A percentile compares a stretch with the other conserved stretches of the same genome.
Conservation (phyloP, 2,797 vertebrate species). For the Sphenopsis melanotis region DNA sequence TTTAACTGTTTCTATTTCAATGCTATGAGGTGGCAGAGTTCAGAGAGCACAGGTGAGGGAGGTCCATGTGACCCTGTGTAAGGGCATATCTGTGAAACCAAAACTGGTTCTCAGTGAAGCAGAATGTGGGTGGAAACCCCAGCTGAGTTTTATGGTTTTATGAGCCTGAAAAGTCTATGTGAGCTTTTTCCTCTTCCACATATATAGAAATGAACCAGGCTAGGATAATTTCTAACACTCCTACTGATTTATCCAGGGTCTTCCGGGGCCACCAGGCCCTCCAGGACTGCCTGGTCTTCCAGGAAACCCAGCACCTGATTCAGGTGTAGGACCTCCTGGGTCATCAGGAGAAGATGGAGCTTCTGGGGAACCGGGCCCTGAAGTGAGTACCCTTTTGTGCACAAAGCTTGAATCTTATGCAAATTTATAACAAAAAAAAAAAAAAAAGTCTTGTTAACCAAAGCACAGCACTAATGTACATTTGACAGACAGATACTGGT, state of each 20-base stretch:
- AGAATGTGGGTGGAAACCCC: neutral
- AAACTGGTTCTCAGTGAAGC: neutral
- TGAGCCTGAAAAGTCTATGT: neutral
- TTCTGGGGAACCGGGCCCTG: constrained; percentile 79
- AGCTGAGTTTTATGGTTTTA: neutral
- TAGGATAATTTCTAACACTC: neutral
- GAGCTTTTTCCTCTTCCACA: neutral
- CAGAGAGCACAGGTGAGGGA: neutral
- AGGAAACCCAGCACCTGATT: constrained; percentile 63
- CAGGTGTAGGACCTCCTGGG: constrained; percentile 75
- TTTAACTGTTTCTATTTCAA: neutral
- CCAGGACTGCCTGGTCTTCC: constrained; percentile 79
- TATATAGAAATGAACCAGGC: neutral
- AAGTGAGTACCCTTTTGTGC: constrained; percentile 75
- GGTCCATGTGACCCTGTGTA: neutral
- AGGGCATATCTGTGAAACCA: neutral
- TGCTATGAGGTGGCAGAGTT: neutral
- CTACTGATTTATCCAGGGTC: constrained; percentile 75
- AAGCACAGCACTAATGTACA: neutral
- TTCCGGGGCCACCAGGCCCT: constrained; percentile 85
- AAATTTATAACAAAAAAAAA: neutral
- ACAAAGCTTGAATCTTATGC: neutral
- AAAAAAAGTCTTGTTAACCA: neutral
- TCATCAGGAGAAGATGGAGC: constrained; percentile 80
- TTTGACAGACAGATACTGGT: neutral